Base-by-base conservation (phyloP, 2,797 vertebrate genomes). In the Brotula barbata region DNA sequence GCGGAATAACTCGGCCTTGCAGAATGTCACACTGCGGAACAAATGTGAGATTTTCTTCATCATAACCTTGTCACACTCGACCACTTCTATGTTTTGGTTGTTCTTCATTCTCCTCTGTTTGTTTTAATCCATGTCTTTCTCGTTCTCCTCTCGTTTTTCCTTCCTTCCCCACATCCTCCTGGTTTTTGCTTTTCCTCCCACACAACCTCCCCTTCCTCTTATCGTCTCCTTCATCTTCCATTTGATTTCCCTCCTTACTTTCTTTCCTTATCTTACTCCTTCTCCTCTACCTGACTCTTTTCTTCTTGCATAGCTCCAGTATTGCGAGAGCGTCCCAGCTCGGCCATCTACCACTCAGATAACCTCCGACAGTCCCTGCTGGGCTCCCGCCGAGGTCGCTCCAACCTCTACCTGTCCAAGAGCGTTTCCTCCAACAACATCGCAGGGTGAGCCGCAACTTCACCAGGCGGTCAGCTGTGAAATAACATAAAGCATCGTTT, bases 381-480 rank as follows among this genome's bases (percentile, higher is more conserved):
- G 6, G 94, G 95, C 0, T 88, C 95, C 0, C 93, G 94, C 2
- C 90, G 94, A 0, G 90, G 92, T 20, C 92, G 94, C 1, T 90
- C 94, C 6, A 78, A 91, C 17, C 68, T 96, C 0, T 92, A 93
- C 5, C 88, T 97, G n/a, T 94, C 95, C 77, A 97, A 96, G 82
- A 96, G 95, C 0, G 94, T 97, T 53, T 96, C 95, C 58, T 96
- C 94, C 50, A 96, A 95, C 83, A 96, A 97, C 82, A 96, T 97
- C 16, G 90, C 93, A 0, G 95, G 95, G 95, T 96, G 73, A 93
- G 90, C 54, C 1, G n/a, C n/a, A n/a, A n/a, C n/a, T n/a, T n/a
- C n/a, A n/a, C n/a, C n/a, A n/a, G n/a, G n/a, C n/a, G n/a, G n/a
- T n/a, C n/a, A n/a, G n/a, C n/a, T n/a, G n/a, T n/a, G n/a, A n/a